phyloP scores from a whole-genome alignment of 1,140 invertebrate genomes.

The Drosophila suzukii region DNA sequence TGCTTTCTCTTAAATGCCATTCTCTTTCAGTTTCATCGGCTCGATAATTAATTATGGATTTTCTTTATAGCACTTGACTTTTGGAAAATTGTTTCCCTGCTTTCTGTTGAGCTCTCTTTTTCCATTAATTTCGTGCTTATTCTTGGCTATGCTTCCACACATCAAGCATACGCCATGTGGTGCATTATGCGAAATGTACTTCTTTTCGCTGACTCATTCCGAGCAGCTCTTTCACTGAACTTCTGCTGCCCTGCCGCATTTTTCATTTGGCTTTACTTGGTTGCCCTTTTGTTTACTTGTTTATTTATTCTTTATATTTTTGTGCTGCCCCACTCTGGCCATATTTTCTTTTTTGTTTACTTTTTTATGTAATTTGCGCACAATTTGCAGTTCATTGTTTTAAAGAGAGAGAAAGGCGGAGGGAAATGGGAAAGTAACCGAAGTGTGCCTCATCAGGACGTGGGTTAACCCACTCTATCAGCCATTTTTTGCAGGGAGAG shows the following conservation, averaged over 20 bases:
- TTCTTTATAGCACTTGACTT: constrained; percentile 10
- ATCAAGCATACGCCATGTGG: constrained; percentile 51
- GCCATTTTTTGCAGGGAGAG: background rate
- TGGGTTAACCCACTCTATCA: constrained; percentile 12
- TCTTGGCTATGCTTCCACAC: constrained; percentile 9
- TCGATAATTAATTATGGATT: background rate
- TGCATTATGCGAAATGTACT: constrained; percentile 29
- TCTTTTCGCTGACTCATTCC: constrained; percentile 29
- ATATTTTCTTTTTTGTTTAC: constrained; percentile 20
- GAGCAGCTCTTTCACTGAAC: constrained; percentile 14
- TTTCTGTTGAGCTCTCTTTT: constrained; percentile 5
- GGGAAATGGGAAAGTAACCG: background rate
- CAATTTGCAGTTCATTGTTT: constrained; percentile 69
- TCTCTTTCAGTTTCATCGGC: background rate
- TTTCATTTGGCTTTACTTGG: constrained; percentile 35
- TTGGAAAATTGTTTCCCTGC: background rate
- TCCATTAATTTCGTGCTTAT: constrained; percentile 2
- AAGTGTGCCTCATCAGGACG: constrained; percentile 36
- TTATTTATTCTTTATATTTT: constrained; percentile 37
- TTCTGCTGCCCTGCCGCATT: background rate
- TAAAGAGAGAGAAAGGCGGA: constrained; percentile 21
- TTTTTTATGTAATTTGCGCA: constrained; percentile 47
- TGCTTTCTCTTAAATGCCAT: background rate
- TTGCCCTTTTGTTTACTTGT: constrained; percentile 41
- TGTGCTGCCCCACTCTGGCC: background rate